Evolutionary conservation across 2,797 vertebrate species (phyloP).

Genomic region (Bradypodion pumilum): DNA sequence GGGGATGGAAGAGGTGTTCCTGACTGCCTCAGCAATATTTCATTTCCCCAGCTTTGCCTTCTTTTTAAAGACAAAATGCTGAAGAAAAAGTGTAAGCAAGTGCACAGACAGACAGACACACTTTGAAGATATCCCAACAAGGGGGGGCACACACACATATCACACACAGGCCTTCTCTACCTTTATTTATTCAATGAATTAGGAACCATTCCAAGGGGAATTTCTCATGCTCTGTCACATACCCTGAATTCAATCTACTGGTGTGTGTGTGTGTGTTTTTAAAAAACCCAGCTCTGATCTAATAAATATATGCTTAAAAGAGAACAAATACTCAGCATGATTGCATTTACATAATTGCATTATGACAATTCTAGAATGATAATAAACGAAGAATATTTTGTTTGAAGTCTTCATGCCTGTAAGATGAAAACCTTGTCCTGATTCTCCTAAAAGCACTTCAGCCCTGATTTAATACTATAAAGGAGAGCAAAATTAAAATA

Average conservation of each 20-base stretch:
- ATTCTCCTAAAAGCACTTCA: slow-evolving; percentile 44
- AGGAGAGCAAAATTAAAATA: neutral
- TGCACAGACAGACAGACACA: neutral
- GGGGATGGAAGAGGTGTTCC: slow-evolving; percentile 60
- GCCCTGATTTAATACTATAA: slow-evolving; percentile 48
- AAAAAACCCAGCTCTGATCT: slow-evolving; percentile 59
- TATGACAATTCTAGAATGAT: slow-evolving; percentile 62
- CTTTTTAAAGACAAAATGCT: slow-evolving; percentile 59
- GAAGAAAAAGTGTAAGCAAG: neutral
- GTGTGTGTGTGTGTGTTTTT: slow-evolving; percentile 22
- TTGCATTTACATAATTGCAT: slow-evolving; percentile 67
- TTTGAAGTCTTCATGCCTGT: slow-evolving; percentile 41
- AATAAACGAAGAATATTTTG: slow-evolving; percentile 58
- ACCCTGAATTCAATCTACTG: slow-evolving; percentile 62
- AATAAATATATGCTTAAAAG: slow-evolving; percentile 60
- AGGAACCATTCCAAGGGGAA: slow-evolving; percentile 74
- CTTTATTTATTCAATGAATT: slow-evolving; percentile 70
- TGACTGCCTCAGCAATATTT: slow-evolving; percentile 53
- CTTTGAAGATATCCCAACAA: neutral
- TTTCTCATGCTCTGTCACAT: slow-evolving; percentile 79
- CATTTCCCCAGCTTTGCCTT: slow-evolving; percentile 55
- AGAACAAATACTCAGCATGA: slow-evolving; percentile 67
- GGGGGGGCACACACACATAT: slow-evolving; percentile 10
- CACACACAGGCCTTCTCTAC: slow-evolving; percentile 52
- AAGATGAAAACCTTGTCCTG: slow-evolving; percentile 44